Percentiles rank a stretch among this genome's conserved stretches.
Evolutionary conservation across 1,140 invertebrate species (phyloP).

Genomic region (Drosophila lacertosa): DNA sequence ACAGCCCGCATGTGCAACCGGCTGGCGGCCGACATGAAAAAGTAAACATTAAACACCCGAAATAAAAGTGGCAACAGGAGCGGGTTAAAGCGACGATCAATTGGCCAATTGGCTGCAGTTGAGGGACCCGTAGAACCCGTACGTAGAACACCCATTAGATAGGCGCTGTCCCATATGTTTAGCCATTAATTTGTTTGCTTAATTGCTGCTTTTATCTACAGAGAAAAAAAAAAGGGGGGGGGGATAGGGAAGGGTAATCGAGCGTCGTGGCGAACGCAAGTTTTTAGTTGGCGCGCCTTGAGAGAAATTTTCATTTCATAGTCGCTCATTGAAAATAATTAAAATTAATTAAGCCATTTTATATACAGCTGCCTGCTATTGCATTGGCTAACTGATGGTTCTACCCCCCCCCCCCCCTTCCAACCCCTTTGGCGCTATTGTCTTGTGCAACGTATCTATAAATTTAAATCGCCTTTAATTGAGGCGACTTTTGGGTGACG

Average conservation of each 20-base stretch:
- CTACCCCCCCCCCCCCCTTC: background rate
- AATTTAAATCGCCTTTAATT: conserved; percentile 81
- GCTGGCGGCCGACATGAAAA: conserved; percentile 53
- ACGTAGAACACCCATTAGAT: conserved; percentile 45
- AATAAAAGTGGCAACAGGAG: conserved; percentile 49
- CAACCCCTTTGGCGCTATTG: background rate
- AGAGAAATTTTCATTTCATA: conserved; percentile 72
- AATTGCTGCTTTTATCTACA: conserved; percentile 76
- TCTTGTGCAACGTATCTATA: conserved; percentile 54
- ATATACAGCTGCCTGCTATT: conserved; percentile 30
- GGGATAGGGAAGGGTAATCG: background rate
- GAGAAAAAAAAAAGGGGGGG: conserved; percentile 5
- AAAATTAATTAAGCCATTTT: conserved; percentile 82
- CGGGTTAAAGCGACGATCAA: conserved; percentile 63
- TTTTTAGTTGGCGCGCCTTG: conserved; percentile 74
- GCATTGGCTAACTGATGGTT: conserved; percentile 19
- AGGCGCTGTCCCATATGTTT: conserved; percentile 30
- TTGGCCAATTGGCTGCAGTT: conserved; percentile 41
- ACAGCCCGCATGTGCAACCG: conserved; percentile 61
- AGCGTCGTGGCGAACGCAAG: conserved; percentile 30
- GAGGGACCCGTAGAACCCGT: conserved; percentile 62
- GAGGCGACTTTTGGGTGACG: conserved; percentile 74
- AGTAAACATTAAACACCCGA: conserved; percentile 47
- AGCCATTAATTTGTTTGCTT: conserved; percentile 77
- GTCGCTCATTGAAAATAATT: conserved; percentile 82